Conservation (phyloP, 2,888 invertebrate species). For the Willowsia nigromaculata region DNA sequence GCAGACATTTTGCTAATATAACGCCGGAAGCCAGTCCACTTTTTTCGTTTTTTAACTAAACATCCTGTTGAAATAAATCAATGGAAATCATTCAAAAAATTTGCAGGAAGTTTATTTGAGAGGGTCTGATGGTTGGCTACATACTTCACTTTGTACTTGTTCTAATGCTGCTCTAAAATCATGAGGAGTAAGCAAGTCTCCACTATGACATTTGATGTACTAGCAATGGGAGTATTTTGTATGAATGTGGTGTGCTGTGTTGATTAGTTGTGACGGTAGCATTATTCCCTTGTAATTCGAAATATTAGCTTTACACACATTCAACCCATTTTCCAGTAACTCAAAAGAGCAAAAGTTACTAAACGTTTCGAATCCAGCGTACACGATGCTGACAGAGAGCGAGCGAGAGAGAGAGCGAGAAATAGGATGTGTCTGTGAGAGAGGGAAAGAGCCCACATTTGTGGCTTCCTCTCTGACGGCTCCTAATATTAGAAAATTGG, state of each 20-base stretch:
- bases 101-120: not conserved
- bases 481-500: constrained; percentile 58
- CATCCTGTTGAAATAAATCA: not conserved
- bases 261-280: not conserved
- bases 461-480: constrained; percentile 59
- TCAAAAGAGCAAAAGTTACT: not conserved
- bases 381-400: constrained; percentile 3
- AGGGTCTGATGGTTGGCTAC: not conserved
- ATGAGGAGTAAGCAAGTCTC: not conserved
- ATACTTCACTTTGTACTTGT: not conserved
- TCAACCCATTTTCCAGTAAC: too few species aligned
- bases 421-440: too few species aligned
- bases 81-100: not conserved
- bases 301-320: too few species aligned
- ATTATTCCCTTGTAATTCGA: too few species aligned
- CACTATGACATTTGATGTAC: not conserved
- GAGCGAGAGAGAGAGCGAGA: not conserved
- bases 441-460: constrained; percentile 42
- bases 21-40: not conserved
- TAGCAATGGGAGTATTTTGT: not conserved
- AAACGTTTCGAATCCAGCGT: constrained; percentile 7
- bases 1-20: not conserved
- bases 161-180: not conserved
- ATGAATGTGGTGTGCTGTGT: not conserved
- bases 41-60: not conserved